A percentile compares a stretch with the other conserved stretches of the same genome.
phyloP scores from a whole-genome alignment of 2,113 vertebrate species.

The Orientallactaga bullata region DNA sequence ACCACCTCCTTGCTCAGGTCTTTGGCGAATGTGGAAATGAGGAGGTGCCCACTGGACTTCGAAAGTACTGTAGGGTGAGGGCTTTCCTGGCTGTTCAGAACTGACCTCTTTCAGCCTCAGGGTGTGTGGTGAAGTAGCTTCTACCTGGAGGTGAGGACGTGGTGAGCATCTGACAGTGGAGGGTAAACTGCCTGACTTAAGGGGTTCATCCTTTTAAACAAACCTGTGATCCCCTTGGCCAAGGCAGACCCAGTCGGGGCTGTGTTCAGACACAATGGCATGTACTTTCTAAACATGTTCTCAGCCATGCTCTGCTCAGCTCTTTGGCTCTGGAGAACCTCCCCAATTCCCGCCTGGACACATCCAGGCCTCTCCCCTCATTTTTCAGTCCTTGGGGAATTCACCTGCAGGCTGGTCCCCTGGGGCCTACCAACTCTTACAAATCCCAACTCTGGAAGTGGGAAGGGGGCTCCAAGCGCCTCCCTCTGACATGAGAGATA shows the following conservation, averaged over 20 bases:
- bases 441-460: accelerated
- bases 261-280: slow-evolving; percentile 10
- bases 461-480: background rate
- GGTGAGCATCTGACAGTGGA: background rate
- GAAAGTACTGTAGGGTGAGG: slow-evolving; percentile 85
- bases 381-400: background rate
- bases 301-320: background rate
- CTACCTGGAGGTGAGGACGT: slow-evolving; percentile 85
- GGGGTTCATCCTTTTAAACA: slow-evolving; percentile 74
- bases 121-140: slow-evolving; percentile 88
- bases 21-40: slow-evolving; percentile 90
- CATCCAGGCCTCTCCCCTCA: background rate
- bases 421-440: background rate
- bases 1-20: slow-evolving; percentile 84
- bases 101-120: slow-evolving; percentile 84
- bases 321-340: background rate
- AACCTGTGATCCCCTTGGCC: slow-evolving; percentile 67
- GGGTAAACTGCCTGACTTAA: slow-evolving; percentile 73
- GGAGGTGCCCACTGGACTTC: slow-evolving; percentile 88
- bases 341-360: too few species aligned
- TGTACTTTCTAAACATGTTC: background rate
- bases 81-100: slow-evolving; percentile 86
- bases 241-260: slow-evolving; percentile 34
- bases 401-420: background rate
- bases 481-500: slow-evolving; percentile 25